phyloP scores from a whole-genome alignment of 2,888 invertebrate genomes.

The Netelia melanura region DNA sequence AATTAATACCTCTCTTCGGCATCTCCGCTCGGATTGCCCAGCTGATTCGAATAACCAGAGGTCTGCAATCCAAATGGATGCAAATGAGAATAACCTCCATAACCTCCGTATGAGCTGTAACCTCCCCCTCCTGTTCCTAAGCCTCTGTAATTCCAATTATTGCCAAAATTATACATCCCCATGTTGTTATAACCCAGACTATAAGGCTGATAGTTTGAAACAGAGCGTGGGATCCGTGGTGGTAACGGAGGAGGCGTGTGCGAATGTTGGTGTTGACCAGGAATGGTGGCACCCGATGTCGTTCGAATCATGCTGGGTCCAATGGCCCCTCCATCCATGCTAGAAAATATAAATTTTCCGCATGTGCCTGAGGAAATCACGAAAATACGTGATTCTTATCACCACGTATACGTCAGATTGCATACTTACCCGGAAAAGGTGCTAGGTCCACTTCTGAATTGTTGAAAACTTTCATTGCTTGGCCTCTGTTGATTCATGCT shows the following conservation, averaged over 20 bases:
- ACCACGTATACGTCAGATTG: too few relatives aligned
- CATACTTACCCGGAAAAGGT: constrained; percentile 73
- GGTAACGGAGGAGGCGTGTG: constrained; percentile 79
- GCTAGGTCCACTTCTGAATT: constrained; percentile 76
- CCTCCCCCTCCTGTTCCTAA: constrained; percentile 72
- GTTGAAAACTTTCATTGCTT: constrained; percentile 71
- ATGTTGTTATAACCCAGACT: constrained; percentile 69
- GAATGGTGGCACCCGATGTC: not conserved
- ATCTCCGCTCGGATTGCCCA: constrained; percentile 84
- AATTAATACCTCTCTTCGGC: constrained; percentile 87
- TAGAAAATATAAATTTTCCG: not conserved
- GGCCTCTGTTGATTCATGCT: constrained; percentile 72
- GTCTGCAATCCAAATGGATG: constrained; percentile 83
- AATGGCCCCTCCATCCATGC: not conserved
- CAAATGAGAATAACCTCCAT: constrained; percentile 81
- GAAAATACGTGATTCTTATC: not conserved
- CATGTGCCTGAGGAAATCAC: not conserved
- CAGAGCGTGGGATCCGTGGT: constrained; percentile 74
- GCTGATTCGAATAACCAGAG: constrained; percentile 72
- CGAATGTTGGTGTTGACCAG: not conserved
- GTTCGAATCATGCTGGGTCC: too few relatives aligned
- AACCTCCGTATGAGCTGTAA: constrained; percentile 81
- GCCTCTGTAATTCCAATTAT: constrained; percentile 70
- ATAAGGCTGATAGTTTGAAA: constrained; percentile 73
- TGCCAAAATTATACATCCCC: constrained; percentile 66